Evolutionary conservation across 2,113 vertebrate genomes (phyloP), one percentile per base, ranked within the genome.

Genomic region (Notiomystis cincta): DNA sequence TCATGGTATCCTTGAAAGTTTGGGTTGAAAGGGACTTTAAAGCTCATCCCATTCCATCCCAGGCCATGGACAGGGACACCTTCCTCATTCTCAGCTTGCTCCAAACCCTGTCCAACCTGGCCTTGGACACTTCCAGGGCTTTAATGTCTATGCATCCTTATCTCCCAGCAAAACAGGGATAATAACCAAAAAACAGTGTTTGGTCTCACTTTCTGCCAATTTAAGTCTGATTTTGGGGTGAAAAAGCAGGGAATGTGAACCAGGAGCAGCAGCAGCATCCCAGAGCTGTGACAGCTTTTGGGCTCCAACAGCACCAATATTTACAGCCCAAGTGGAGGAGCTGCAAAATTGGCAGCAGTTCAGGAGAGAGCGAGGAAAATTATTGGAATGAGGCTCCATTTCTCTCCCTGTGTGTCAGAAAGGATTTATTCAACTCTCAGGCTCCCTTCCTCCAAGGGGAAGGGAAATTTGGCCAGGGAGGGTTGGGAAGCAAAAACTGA

Each of bases 151-250:
- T 7, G 9, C 9, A 6, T 33, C 73, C 73, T 69, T 33, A 11
- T 73, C 3, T 27, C 13, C 11, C 0, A 3, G 18, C 13, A 23
- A 73, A 48, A 77, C 10, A 58, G 23, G 22, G 33, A 21, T 24
- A 42, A 24, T 3, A 28, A 45, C 25, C 1, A n/a, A 45, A 66
- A 50, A 67, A 1, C 0, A 2, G 10, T 13, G 3, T 11, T 17
- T 18, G 40, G 8, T 47, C 56, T 75, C 47, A 19, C 1, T 17
- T 16, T 42, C 53, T 71, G 50, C 27, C 38, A 8, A 48, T 19
- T 4, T 4, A 7, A 4, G 14, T 22, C 45, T 45, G 79, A 47
- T 69, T 54, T 67, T 2, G 56, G 76, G 76, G 24, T 58, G 71
- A 64, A 50, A 28, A 72, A 76, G 5, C 11, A 19, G 24, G 25